These are phyloP conservation scores for Henricia sp. DNA, from an alignment of 53 echinoderm and acorn worm species.

Conservation along the genomic window DNA sequence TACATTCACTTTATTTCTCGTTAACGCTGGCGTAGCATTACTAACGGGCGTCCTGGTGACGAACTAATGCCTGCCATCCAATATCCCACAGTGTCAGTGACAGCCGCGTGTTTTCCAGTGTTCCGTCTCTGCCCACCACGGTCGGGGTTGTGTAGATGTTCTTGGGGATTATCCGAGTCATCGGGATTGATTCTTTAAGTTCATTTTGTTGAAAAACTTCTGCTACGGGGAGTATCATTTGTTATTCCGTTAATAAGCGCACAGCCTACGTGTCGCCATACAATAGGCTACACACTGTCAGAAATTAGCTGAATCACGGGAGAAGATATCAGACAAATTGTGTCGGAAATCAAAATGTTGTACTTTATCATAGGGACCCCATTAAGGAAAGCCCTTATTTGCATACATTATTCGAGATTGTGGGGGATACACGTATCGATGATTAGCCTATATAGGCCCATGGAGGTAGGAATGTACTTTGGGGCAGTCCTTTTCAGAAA, in stretches of 20 bases:
- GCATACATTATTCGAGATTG: too few relatives aligned
- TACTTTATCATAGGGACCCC: neutral
- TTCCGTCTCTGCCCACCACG: neutral
- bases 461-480: too few relatives aligned
- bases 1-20: conserved; percentile 34
- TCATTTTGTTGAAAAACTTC: conserved; percentile 42
- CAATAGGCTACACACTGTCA: conserved; percentile 3
- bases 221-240: conserved; percentile 34
- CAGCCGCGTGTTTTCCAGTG: neutral
- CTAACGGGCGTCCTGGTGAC: neutral
- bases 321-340: neutral
- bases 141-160: conserved; percentile 4
- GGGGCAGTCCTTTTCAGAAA: too few relatives aligned
- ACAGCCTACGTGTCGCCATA: conserved; percentile 45
- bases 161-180: neutral
- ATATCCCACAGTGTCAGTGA: conserved; percentile 22
- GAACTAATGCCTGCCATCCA: neutral
- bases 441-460: too few relatives aligned
- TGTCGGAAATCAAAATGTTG: neutral
- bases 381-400: too few relatives aligned
- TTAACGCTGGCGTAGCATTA: conserved; percentile 8
- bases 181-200: neutral
- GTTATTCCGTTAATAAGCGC: conserved; percentile 13
- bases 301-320: neutral
- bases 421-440: too few relatives aligned